Evolutionary conservation across 35 echinoderm and acorn worm genomes (phyloP).

Genomic region (Eucidaris tribuloides): DNA sequence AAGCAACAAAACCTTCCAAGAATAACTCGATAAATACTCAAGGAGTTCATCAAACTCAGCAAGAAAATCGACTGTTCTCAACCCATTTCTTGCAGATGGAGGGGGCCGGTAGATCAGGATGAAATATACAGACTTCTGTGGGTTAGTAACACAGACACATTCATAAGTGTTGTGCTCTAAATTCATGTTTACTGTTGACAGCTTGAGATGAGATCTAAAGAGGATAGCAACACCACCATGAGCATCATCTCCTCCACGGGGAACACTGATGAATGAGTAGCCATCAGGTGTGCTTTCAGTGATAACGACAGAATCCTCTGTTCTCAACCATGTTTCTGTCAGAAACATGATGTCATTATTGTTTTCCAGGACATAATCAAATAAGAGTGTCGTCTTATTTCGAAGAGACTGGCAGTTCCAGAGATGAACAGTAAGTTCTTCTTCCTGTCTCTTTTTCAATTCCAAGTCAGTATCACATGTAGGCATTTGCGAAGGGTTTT

Average conservation of each 20-base stretch:
- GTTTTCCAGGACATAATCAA: slow-evolving; percentile 31
- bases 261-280: slow-evolving; percentile 49
- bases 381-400: slow-evolving; percentile 37
- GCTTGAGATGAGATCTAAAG: slow-evolving; percentile 14
- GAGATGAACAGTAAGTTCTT: not conserved
- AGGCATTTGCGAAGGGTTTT: not conserved
- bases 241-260: not conserved
- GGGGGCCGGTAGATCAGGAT: slow-evolving; percentile 62
- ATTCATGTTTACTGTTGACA: no score
- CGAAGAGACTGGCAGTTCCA: slow-evolving; percentile 57
- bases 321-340: slow-evolving; percentile 54
- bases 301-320: slow-evolving; percentile 41
- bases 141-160: no score
- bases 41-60: slow-evolving; percentile 46
- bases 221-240: not conserved
- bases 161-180: no score
- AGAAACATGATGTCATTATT: slow-evolving; percentile 42
- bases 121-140: no score
- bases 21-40: not conserved
- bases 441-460: not conserved
- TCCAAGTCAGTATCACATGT: not conserved
- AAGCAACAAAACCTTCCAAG: slow-evolving; percentile 28
- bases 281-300: slow-evolving; percentile 43
- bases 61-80: slow-evolving; percentile 19
- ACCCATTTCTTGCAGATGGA: slow-evolving; percentile 9